These are phyloP conservation scores for Syrista parreyssii DNA, from an alignment of 2,888 invertebrate species.

Conservation along the genomic window DNA sequence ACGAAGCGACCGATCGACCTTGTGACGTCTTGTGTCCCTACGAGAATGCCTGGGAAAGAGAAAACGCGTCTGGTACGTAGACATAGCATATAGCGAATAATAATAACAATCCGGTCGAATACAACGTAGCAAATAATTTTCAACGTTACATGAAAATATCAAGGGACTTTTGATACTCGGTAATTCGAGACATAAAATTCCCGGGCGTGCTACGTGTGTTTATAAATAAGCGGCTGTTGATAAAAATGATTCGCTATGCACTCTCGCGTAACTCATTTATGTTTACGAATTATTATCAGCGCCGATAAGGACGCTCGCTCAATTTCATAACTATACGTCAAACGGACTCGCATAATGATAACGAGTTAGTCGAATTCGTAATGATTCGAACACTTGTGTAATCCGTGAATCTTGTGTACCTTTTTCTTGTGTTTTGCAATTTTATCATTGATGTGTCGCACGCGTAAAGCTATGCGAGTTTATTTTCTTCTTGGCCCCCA, in stretches of 20 bases:
- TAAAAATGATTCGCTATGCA: background rate
- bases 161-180: background rate
- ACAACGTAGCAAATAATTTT: too few species aligned
- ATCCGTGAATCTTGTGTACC: background rate
- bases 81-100: background rate
- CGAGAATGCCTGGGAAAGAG: background rate
- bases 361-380: background rate
- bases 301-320: background rate
- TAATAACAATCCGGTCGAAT: background rate
- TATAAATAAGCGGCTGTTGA: background rate
- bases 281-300: background rate
- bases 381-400: background rate
- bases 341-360: background rate
- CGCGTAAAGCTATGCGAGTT: background rate
- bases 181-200: background rate
- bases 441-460: background rate
- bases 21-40: background rate
- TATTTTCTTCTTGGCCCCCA: background rate
- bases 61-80: background rate
- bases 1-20: background rate
- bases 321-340: conserved; percentile 3
- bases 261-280: background rate
- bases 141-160: background rate
- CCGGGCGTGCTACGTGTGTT: background rate
- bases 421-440: background rate